A percentile compares a stretch with the other conserved stretches of the same genome.
Evolutionary conservation across 2,113 vertebrate genomes (phyloP).

Genomic region (Aphelocoma coerulescens): DNA sequence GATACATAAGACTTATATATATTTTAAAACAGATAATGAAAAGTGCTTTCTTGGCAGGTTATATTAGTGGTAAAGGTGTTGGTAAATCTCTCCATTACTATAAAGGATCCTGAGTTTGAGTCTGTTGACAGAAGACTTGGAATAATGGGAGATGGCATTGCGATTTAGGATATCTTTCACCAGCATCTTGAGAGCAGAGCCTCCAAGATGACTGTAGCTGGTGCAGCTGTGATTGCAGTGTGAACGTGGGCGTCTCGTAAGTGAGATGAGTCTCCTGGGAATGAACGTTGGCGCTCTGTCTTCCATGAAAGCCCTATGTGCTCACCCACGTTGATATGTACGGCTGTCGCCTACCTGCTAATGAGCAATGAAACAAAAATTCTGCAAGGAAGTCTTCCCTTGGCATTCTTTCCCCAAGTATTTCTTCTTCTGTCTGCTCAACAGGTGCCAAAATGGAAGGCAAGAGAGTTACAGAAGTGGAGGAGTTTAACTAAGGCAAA

Average conservation of each 20-base stretch:
- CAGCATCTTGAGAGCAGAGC: background rate
- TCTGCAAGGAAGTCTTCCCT: background rate
- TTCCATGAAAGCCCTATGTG: background rate
- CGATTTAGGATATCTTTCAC: background rate
- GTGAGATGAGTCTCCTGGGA: slow-evolving; percentile 5
- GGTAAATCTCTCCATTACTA: background rate
- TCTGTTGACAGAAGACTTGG: background rate
- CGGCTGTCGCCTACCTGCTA: background rate
- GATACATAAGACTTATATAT: background rate
- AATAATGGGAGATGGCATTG: background rate
- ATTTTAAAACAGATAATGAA: background rate
- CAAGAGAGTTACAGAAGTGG: background rate
- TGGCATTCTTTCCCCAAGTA: background rate
- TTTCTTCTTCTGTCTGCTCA: background rate
- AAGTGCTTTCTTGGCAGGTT: background rate
- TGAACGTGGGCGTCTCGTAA: background rate
- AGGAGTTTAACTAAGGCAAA: background rate
- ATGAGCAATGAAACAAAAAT: background rate
- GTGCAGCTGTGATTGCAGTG: background rate
- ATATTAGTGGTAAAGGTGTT: background rate
- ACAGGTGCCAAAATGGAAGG: background rate
- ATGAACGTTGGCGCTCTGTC: background rate
- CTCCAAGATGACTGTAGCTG: background rate
- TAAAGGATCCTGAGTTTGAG: background rate
- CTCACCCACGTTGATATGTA: background rate